Percentiles rank a stretch among this genome's conserved stretches.
These are phyloP conservation scores for Dasypus novemcinctus DNA, from an alignment of 2,113 vertebrate genomes.

Conservation along the genomic window DNA sequence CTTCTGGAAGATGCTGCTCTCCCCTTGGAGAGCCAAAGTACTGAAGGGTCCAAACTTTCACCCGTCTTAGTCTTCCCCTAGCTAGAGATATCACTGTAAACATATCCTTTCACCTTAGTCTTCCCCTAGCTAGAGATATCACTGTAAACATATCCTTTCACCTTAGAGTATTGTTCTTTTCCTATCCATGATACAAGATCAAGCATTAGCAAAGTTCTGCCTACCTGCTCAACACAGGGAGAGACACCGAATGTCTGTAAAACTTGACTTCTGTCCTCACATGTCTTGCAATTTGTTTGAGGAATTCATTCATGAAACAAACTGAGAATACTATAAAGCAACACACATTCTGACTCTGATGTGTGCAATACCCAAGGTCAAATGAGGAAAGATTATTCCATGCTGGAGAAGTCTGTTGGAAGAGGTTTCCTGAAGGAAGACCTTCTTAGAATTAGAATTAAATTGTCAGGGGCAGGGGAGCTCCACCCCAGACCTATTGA, in stretches of 20 bases:
- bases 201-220: not conserved
- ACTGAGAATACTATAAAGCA: too few relatives aligned
- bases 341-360: not conserved
- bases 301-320: too few relatives aligned
- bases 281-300: accelerated
- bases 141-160: too few relatives aligned
- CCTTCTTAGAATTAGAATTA: not conserved
- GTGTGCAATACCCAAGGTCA: accelerated
- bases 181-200: not conserved
- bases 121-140: too few relatives aligned
- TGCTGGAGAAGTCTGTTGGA: not conserved
- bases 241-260: not conserved
- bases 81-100: too few relatives aligned
- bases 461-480: not conserved
- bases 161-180: not conserved
- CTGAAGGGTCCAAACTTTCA: too few relatives aligned
- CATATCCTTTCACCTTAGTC: too few relatives aligned
- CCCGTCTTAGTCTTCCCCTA: too few relatives aligned
- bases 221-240: not conserved
- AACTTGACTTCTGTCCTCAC: not conserved
- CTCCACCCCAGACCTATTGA: too few relatives aligned
- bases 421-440: not conserved
- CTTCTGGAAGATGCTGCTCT: too few relatives aligned
- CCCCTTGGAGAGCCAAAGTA: too few relatives aligned
- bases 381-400: not conserved